Conservation (phyloP, 2,113 vertebrate genomes). For the Arvicanthis niloticus region DNA sequence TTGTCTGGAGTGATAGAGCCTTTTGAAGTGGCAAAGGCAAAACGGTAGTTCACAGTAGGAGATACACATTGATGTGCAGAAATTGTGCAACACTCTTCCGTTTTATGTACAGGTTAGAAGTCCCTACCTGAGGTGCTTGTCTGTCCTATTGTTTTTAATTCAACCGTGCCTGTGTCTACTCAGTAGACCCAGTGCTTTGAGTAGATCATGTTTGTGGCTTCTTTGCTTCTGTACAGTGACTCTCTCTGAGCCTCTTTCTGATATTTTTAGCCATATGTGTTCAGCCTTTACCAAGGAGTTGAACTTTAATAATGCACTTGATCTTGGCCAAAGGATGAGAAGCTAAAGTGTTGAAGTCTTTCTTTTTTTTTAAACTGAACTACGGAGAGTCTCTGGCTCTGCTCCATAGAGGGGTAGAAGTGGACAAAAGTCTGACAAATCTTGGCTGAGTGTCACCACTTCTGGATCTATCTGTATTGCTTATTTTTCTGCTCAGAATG, state of each 20-base stretch:
- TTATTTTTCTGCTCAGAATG: background rate
- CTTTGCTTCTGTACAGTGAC: background rate
- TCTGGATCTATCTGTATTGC: background rate
- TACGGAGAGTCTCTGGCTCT: background rate
- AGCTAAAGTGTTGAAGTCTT: background rate
- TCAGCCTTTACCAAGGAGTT: background rate
- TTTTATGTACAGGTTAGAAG: rapidly evolving
- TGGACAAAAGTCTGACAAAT: background rate
- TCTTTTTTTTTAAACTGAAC: background rate
- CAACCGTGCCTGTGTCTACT: background rate
- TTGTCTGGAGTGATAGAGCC: background rate
- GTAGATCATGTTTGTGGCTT: background rate
- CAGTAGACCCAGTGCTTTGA: background rate
- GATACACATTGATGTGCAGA: background rate
- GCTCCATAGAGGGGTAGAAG: background rate
- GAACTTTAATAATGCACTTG: background rate
- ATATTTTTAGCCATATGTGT: background rate
- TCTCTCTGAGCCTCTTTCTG: background rate
- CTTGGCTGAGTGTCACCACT: background rate
- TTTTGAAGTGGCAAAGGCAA: background rate
- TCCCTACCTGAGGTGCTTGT: background rate
- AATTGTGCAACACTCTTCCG: background rate
- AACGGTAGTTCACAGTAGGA: background rate
- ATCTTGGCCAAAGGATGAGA: background rate
- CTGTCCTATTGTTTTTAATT: background rate